Evolutionary conservation across 2,888 invertebrate genomes (phyloP).

Genomic region (Hirtodrosophila cameraria): DNA sequence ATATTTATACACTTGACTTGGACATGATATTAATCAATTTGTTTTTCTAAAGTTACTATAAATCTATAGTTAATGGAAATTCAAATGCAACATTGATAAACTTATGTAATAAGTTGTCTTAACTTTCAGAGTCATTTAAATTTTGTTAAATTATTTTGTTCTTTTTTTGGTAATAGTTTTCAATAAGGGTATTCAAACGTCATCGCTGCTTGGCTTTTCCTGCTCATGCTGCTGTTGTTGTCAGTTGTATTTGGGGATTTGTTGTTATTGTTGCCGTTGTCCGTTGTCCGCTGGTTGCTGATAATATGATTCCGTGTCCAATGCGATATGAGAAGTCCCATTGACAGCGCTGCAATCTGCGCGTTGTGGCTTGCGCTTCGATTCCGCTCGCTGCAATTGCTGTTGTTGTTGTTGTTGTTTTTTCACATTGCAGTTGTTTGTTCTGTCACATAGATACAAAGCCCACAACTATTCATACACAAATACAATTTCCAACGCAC

Average conservation of each 20-base stretch:
- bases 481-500: slow-evolving; percentile 51
- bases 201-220: background rate
- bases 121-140: too few relatives aligned
- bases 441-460: slow-evolving; percentile 54
- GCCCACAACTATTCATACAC: background rate
- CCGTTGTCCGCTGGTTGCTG: slow-evolving; percentile 43
- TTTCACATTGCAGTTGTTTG: slow-evolving; percentile 59
- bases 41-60: too few relatives aligned
- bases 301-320: slow-evolving; percentile 77
- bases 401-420: slow-evolving; percentile 47
- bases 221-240: slow-evolving; percentile 16
- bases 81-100: too few relatives aligned
- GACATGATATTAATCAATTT: too few relatives aligned
- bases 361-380: slow-evolving; percentile 50
- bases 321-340: slow-evolving; percentile 57
- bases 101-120: too few relatives aligned
- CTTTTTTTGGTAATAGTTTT: background rate
- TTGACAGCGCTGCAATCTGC: slow-evolving; percentile 60
- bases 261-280: slow-evolving; percentile 29
- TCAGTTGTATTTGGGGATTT: slow-evolving; percentile 49
- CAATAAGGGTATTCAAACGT: slow-evolving; percentile 21
- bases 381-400: slow-evolving; percentile 41
- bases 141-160: too few relatives aligned
- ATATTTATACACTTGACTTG: background rate
- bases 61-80: too few relatives aligned